Conservation (phyloP, 2,888 invertebrate genomes). For the Orthonevra nobilis region DNA sequence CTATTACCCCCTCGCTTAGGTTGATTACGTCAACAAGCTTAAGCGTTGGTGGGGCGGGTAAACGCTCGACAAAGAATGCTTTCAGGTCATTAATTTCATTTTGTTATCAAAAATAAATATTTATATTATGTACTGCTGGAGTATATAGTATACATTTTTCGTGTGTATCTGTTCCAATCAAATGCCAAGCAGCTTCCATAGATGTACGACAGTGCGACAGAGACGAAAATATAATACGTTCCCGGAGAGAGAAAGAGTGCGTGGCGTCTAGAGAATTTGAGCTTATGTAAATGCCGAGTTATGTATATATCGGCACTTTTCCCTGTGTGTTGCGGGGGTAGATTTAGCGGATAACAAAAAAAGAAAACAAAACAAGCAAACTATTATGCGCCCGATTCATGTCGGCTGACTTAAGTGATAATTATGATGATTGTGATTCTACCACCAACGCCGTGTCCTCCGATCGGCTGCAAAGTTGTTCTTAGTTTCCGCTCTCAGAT, state of each 20-base stretch:
- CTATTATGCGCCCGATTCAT: constrained; percentile 6
- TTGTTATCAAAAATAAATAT: constrained; percentile 46
- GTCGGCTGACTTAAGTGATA: constrained; percentile 13
- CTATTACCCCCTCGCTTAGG: too few relatives aligned
- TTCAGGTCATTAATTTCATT: constrained; percentile 53
- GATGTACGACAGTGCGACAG: background rate
- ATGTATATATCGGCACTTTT: too few relatives aligned
- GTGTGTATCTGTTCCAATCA: constrained; percentile 27
- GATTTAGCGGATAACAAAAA: constrained; percentile 4
- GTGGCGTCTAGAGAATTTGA: background rate
- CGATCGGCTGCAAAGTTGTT: constrained; percentile 21
- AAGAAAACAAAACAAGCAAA: background rate
- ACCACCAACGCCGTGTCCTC: constrained; percentile 8
- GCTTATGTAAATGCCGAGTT: background rate
- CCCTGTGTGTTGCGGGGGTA: background rate
- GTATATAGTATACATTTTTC: constrained; percentile 15
- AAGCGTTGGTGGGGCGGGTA: too few relatives aligned
- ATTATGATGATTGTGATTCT: constrained; percentile 11
- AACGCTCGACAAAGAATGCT: constrained; percentile 21
- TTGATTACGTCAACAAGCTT: too few relatives aligned
- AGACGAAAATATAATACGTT: too few relatives aligned
- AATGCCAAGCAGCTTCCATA: background rate
- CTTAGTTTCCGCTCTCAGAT: background rate
- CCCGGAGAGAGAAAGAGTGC: background rate
- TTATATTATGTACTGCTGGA: constrained; percentile 24